Evolutionary conservation across 2,797 vertebrate genomes (phyloP), one percentile per base, ranked within the genome.

Genomic region (Rhincodon typus): DNA sequence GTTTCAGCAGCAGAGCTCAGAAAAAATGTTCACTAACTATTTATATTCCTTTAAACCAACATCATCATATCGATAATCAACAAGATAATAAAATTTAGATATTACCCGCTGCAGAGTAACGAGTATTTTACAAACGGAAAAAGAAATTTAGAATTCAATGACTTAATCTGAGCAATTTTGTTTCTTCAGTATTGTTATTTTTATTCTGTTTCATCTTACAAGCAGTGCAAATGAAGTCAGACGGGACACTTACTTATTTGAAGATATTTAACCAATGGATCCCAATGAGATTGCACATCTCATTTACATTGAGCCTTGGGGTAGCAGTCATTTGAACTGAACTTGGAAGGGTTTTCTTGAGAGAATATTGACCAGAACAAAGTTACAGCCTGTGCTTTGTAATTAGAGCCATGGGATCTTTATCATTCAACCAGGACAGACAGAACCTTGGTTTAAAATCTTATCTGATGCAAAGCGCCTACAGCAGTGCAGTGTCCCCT

Each of bases 281-380:
- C 38, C 94, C 70, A 95, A 95, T 95, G 94, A 77, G 94, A 95
- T 77, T 53, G 42, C 94, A 95, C 30, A 95, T 74, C 94, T 74
- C 70, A 95, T 74, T 95, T 95, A 50, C 94, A 95, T 95, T 95
- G 94, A 77, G 94, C 67, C 94, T 70, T 74, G 42, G 70, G 94
- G 70, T 50, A 77, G 50, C 30, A 95, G 94, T 95, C 94, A 77
- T 77, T 72, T 30, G 94, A 95, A 77, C 94, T 77, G 17, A 77
- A 77, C 94, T 95, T 95, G 70, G 94, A 74, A 95, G 94, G 70
- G 46, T 95, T 95, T 95, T 95, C 94, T 95, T 77, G 94, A 77
- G 94, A 95, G 94, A 95, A 77, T 95, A 95, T 95, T 95, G 94
- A 95, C 94, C 94, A 95, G 94, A 95, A 95, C 94, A 95, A 95